Conservation (phyloP, 64 coral and sea anemone genomes). For the Montipora capricornis region DNA sequence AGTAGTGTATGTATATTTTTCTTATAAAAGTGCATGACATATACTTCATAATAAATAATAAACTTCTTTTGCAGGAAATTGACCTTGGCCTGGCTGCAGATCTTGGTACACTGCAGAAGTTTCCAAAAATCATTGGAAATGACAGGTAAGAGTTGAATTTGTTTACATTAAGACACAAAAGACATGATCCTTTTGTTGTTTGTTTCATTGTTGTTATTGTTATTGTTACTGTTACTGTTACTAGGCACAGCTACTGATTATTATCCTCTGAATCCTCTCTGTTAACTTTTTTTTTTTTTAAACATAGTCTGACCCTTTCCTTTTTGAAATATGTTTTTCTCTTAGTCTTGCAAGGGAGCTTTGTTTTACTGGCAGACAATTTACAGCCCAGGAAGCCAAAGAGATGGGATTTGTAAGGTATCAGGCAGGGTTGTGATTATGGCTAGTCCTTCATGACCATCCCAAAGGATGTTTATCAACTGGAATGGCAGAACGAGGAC, state of each 20-base stretch:
- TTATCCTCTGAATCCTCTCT: not conserved
- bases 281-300: not conserved
- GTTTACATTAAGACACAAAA: not conserved
- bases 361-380: conserved; percentile 84
- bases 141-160: conserved; percentile 68
- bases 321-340: not conserved
- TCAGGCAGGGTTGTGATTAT: not conserved
- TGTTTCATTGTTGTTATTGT: too few relatives aligned
- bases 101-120: conserved; percentile 93
- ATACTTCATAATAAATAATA: too few relatives aligned
- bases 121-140: conserved; percentile 98
- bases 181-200: too few relatives aligned
- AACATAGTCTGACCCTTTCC: not conserved
- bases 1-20: too few relatives aligned
- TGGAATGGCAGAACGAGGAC: too few relatives aligned
- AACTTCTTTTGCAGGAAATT: conserved; percentile 74
- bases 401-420: conserved; percentile 94
- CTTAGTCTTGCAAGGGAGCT: conserved; percentile 90
- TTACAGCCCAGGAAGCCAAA: conserved; percentile 92
- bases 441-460: not conserved
- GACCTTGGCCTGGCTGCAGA: conserved; percentile 96
- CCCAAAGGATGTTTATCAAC: not conserved
- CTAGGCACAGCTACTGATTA: too few relatives aligned
- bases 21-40: too few relatives aligned
- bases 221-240: too few relatives aligned